Percentiles rank a stretch among this genome's conserved stretches.
phyloP scores from a whole-genome alignment of 23 tunicate genomes.

The Ascidia mentula region DNA sequence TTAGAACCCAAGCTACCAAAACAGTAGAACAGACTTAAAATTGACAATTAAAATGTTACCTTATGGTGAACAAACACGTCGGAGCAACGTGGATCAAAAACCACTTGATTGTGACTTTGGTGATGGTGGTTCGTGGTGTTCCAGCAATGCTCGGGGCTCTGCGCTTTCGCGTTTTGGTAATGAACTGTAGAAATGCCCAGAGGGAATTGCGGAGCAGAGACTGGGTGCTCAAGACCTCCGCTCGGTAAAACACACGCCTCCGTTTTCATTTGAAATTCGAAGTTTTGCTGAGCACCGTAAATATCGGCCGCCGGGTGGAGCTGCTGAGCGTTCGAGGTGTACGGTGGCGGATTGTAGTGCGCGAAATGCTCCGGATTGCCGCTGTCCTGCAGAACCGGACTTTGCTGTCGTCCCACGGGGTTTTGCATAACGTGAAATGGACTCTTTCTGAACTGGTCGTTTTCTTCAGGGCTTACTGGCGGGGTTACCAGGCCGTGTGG shows the following conservation, averaged over 20 bases:
- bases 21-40: too few species aligned
- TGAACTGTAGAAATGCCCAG: neutral
- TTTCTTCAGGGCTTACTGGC: slow-evolving; percentile 66
- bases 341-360: slow-evolving; percentile 6
- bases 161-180: neutral
- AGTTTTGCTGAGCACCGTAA: neutral
- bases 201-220: neutral
- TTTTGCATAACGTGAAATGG: slow-evolving; percentile 10
- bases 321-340: slow-evolving; percentile 5
- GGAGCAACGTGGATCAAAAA: slow-evolving; percentile 9
- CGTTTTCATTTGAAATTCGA: slow-evolving; percentile 4
- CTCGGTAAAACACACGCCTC: neutral
- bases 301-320: neutral
- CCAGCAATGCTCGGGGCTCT: neutral
- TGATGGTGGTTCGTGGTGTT: slow-evolving; percentile 9
- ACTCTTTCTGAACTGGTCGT: neutral
- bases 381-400: neutral
- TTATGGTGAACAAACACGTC: slow-evolving; percentile 10
- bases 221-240: neutral
- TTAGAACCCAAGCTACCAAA: too few species aligned
- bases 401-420: neutral
- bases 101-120: neutral
- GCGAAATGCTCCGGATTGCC: neutral
- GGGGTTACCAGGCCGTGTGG: slow-evolving; percentile 53
- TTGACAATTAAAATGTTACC: slow-evolving; percentile 8